A percentile compares a stretch with the other conserved stretches of the same genome.
phyloP scores from a whole-genome alignment of 2,113 vertebrate species.

The Morphnarchus princeps region DNA sequence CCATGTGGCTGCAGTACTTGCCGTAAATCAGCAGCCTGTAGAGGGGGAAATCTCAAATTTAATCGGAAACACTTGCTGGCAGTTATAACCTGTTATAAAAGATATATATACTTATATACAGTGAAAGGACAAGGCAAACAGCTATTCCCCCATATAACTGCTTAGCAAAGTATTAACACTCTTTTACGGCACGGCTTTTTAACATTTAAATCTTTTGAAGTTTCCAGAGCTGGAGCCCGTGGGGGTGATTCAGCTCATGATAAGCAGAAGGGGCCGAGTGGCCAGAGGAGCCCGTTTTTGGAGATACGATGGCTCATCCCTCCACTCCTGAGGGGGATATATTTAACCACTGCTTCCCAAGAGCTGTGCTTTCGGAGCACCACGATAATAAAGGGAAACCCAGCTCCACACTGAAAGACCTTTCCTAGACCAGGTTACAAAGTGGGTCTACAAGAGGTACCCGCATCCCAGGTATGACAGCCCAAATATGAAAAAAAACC shows the following conservation, averaged over 20 bases:
- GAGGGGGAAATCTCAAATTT: not conserved
- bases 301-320: not conserved
- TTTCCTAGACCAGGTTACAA: not conserved
- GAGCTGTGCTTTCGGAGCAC: not conserved
- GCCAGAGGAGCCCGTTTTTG: rapidly evolving
- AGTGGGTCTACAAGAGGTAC: not conserved
- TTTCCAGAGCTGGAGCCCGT: not conserved
- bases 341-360: not conserved
- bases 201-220: not conserved
- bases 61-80: not conserved
- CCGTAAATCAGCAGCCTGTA: slow-evolving; percentile 93
- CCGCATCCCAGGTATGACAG: rapidly evolving
- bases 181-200: not conserved
- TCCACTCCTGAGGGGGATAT: rapidly evolving
- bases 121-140: not conserved
- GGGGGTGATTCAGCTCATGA: not conserved
- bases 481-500: not conserved
- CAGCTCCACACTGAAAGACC: not conserved
- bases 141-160: not conserved
- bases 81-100: not conserved
- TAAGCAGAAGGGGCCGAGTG: not conserved
- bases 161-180: not conserved
- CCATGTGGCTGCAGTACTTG: slow-evolving; percentile 97
- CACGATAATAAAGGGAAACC: not conserved
- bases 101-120: not conserved